Evolutionary conservation across 2,888 invertebrate genomes (phyloP), one percentile per base, ranked within the genome.

Genomic region (Cylindroiulus punctatus): DNA sequence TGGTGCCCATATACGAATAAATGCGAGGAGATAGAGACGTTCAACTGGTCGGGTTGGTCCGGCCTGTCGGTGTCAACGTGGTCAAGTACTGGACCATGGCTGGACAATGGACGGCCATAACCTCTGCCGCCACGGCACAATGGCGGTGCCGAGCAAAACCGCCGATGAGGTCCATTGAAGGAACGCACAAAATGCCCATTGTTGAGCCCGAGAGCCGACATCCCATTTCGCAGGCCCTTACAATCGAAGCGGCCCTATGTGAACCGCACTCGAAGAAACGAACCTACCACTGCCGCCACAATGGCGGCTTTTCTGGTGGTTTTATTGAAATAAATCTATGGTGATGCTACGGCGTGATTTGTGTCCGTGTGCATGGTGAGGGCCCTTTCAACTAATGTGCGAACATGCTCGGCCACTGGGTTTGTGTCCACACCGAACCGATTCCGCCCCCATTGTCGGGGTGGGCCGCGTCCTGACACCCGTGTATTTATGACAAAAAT

Each of bases 141-240:
- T 57, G 57, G 57, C 57, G 57, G 57, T 57, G 57, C 57, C 22
- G 57, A 57, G 57, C 57, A 22, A 57, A 57, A 57, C 57, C 57
- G 57, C 57, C 57, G 22, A 57, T 57, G 57, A 57, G 57, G 57
- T 57, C 57, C 57, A 57, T 57, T 57, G 57, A 57, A 57, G n/a
- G 57, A 22, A 19, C 57, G 19, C 57, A 57, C 57, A 57, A 19
- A 57, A 57, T 57, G 57, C 19, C 22, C 57, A 57, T 57, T 57
- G 57, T 57, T n/a, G n/a, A n/a, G 57, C 19, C 57, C 22, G n/a
- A 57, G 57, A 57, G 57, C 57, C 57, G 57, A 57, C 57, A n/a
- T 57, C 57, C 57, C 57, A 57, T 57, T 57, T 57, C 57, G 57
- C 57, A 57, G 57, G 57, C 57, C 57, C 19, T 4, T n/a, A 57